A percentile compares a stretch with the other conserved stretches of the same genome.
phyloP scores from a whole-genome alignment of 2,797 vertebrate species.

The Pipistrellus pipistrellus region DNA sequence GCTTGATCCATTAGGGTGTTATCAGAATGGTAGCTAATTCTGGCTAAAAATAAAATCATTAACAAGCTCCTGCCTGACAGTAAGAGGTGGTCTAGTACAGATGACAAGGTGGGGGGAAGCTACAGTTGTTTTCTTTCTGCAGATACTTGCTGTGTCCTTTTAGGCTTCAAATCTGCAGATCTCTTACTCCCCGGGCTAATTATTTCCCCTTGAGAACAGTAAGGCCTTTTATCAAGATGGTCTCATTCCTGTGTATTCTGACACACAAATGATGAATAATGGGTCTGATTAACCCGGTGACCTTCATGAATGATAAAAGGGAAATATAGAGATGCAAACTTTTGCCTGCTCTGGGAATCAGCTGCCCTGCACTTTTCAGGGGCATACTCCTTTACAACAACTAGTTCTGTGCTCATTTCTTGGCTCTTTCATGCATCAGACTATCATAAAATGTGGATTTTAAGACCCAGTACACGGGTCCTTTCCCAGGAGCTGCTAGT shows the following conservation, averaged over 20 bases:
- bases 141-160: slow-evolving; percentile 42
- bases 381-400: not conserved
- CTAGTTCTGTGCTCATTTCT: not conserved
- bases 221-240: slow-evolving; percentile 64
- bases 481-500: not conserved
- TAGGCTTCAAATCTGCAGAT: not conserved
- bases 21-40: slow-evolving; percentile 8
- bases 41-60: not conserved
- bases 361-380: slow-evolving; percentile 21
- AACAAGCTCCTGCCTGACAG: not conserved
- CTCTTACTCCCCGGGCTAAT: slow-evolving; percentile 52
- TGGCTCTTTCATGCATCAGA: not conserved
- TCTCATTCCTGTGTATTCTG: slow-evolving; percentile 9
- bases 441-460: not conserved
- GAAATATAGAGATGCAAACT: slow-evolving; percentile 28
- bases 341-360: not conserved
- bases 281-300: slow-evolving; percentile 62
- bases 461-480: not conserved
- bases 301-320: slow-evolving; percentile 65
- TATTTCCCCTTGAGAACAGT: slow-evolving; percentile 71
- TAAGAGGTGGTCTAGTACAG: not conserved
- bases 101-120: not conserved
- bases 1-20: not conserved
- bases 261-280: slow-evolving; percentile 54
- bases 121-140: not conserved